A percentile compares a stretch with the other conserved stretches of the same genome.
Conservation (phyloP, 2,888 invertebrate genomes). For the Scrobipalpa atriplicella region DNA sequence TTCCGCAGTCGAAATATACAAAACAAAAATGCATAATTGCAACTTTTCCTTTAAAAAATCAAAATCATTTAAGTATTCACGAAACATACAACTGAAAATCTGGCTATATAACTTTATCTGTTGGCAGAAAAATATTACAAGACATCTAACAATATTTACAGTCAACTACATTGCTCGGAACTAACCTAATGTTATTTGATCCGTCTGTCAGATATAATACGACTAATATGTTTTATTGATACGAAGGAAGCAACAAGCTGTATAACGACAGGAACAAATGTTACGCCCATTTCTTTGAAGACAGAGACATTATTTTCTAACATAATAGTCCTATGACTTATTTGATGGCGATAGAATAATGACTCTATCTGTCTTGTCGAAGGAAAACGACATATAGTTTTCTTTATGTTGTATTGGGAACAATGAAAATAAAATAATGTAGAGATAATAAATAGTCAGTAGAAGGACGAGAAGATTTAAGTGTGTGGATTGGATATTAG, state of each 20-base stretch:
- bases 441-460: too few species aligned
- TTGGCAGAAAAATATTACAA: not conserved
- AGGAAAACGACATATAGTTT: too few species aligned
- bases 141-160: not conserved
- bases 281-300: not conserved
- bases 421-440: too few species aligned
- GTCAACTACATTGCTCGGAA: not conserved
- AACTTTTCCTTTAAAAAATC: too few species aligned
- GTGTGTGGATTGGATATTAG: too few species aligned
- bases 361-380: too few species aligned
- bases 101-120: not conserved
- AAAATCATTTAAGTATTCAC: too few species aligned
- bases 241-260: not conserved
- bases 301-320: not conserved
- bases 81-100: too few species aligned
- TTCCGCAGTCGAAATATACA: too few species aligned
- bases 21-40: too few species aligned
- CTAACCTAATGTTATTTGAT: not conserved
- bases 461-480: too few species aligned
- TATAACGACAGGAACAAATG: not conserved
- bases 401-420: too few species aligned
- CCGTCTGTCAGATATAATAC: constrained; percentile 6
- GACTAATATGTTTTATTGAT: not conserved
- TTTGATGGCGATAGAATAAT: not conserved
- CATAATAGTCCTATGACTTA: not conserved